phyloP scores from a whole-genome alignment of 2,888 invertebrate species.

The Drosophila glabriapex region DNA sequence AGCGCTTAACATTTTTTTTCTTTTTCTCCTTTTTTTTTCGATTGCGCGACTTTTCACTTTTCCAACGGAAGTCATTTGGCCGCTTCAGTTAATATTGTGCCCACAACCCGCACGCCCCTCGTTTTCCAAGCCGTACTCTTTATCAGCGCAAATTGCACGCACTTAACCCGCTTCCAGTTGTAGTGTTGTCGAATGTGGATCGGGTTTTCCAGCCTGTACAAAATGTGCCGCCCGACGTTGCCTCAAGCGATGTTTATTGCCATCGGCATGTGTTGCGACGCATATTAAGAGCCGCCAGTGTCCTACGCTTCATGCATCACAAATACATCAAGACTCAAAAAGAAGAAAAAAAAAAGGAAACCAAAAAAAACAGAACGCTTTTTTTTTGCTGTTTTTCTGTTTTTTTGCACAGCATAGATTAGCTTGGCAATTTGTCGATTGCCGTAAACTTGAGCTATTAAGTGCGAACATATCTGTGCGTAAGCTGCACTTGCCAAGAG shows the following conservation, averaged over 20 bases:
- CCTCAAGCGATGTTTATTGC: conserved; percentile 56
- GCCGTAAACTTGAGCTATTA: conserved; percentile 82
- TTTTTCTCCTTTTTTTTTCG: conserved; percentile 14
- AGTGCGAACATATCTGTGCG: conserved; percentile 73
- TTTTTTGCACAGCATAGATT: conserved; percentile 57
- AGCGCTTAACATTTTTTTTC: conserved; percentile 44
- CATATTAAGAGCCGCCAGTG: conserved; percentile 59
- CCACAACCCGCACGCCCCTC: conserved; percentile 6
- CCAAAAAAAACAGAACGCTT: conserved; percentile 16
- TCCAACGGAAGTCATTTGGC: conserved; percentile 73
- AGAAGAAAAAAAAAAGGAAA: background rate
- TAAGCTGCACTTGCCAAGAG: conserved; percentile 54
- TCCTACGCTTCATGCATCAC: conserved; percentile 68
- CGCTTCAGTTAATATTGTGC: conserved; percentile 54
- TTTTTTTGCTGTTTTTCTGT: background rate
- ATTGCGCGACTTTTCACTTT: conserved; percentile 68
- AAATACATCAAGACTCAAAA: conserved; percentile 38
- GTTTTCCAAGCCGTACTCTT: conserved; percentile 40
- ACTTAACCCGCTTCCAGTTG: conserved; percentile 80
- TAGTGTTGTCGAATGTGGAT: conserved; percentile 52
- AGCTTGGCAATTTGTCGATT: conserved; percentile 78
- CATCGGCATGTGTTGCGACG: conserved; percentile 54
- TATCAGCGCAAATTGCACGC: conserved; percentile 80
- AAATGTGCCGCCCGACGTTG: conserved; percentile 35
- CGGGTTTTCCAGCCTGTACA: conserved; percentile 56